Base-by-base conservation (phyloP, 2,888 invertebrate genomes). In the Plagodis dolabraria region DNA sequence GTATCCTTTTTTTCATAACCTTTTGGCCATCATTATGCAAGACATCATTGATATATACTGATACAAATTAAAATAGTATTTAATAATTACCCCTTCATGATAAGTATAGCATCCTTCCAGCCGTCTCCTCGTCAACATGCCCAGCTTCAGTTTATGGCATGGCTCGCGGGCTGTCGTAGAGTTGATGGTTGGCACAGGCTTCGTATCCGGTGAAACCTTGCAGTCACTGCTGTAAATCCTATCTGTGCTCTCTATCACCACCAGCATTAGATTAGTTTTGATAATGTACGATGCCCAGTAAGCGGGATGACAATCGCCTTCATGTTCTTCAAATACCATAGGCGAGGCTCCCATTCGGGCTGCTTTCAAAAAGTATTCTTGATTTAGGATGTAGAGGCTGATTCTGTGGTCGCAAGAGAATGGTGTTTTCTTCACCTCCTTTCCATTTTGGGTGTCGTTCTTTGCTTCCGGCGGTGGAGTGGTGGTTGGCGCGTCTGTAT, bases 101-200 rank as follows among this genome's bases (percentile, higher is more conserved):
- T 96, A 95, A 53, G 96, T 96, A 76, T 94, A 97, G 80, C 97
- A 97, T 57, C 95, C 96, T 60, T 95, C 94, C 34, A 97, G 92
- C 59, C 95, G 93, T 65, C 96, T 87, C 38, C 97, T 89, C 5
- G 94, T 93, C 66, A 96, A 88, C 57, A 94, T 93, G 68, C 96
- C 96, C 68, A 97, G 86, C 60, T 95, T 93, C 54, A 96, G 87
- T 82, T 97, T 97, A 74, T 97, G 96, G 77, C 97, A 97, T 0
- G 96, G 96, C 72, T 95, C 94, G 35, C 93, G 89, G 36, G 91
- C 93, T 0, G 87, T 84, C 5, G 78, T 86, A 0, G 91, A 91
- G 38, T 73, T 60, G 38, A 64, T 12, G 11, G 85, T 94, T 66
- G 80, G 84, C 67, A 69, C 80, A 69, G 83, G 93, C 75, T 75